Conservation (phyloP, 2,113 vertebrate species). For the rabbit (Oryctolagus cuniculus) region mOryCun1.1 NC_091444.1:9437501-9438000, state of each 20-base stretch:
- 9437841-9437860: not conserved
- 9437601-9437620: not conserved
- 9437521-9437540: too few relatives aligned
- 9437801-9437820: not conserved
- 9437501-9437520: too few relatives aligned
- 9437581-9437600: too few relatives aligned
- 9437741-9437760: not conserved
- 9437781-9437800: slow-evolving; percentile 11
- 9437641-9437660: not conserved
- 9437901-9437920: not conserved
- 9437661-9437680: not conserved
- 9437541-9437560: too few relatives aligned
- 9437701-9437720: not conserved
- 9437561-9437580: too few relatives aligned
- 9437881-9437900: not conserved
- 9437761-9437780: not conserved
- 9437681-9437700: not conserved
- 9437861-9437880: not conserved
- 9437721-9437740: not conserved
- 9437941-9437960: not conserved
- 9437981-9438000: not conserved
- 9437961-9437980: not conserved
- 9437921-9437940: not conserved
- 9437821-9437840: not conserved
- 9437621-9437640: not conserved